Evolutionary conservation across 2,113 vertebrate genomes (phyloP).

Genomic region (Percina caprodes): DNA sequence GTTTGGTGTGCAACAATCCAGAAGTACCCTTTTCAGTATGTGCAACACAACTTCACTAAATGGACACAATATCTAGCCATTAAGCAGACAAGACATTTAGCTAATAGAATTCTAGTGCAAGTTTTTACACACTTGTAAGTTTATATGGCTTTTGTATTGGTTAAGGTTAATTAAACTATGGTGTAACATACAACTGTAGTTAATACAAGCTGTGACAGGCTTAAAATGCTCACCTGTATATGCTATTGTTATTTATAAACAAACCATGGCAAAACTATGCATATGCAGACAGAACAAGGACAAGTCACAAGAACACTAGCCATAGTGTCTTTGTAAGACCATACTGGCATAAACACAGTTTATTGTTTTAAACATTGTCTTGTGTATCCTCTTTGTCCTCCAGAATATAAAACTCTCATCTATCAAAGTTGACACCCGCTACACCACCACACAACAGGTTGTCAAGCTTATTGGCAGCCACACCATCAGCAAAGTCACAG

Average conservation of each 20-base stretch:
- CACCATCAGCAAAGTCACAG: slow-evolving; percentile 98
- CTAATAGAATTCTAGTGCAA: neutral
- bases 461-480: slow-evolving; percentile 99
- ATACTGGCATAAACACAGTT: neutral
- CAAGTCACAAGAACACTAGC: neutral
- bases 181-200: neutral
- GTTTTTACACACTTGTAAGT: neutral
- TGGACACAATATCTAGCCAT: neutral
- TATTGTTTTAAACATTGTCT: slow-evolving; percentile 3
- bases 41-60: slow-evolving; percentile 43
- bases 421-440: slow-evolving; percentile 99
- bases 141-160: neutral
- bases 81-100: neutral
- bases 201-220: neutral
- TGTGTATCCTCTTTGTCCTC: slow-evolving; percentile 9
- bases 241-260: neutral
- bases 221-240: neutral
- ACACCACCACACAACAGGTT: slow-evolving; percentile 99
- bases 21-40: slow-evolving; percentile 98
- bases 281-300: neutral
- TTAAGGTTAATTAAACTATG: neutral
- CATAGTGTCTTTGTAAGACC: neutral
- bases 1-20: slow-evolving; percentile 98
- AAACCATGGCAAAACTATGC: neutral
- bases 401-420: slow-evolving; percentile 99